These are phyloP conservation scores for Pterostichus niger DNA, from an alignment of 2,888 invertebrate genomes.

Conservation along the genomic window DNA sequence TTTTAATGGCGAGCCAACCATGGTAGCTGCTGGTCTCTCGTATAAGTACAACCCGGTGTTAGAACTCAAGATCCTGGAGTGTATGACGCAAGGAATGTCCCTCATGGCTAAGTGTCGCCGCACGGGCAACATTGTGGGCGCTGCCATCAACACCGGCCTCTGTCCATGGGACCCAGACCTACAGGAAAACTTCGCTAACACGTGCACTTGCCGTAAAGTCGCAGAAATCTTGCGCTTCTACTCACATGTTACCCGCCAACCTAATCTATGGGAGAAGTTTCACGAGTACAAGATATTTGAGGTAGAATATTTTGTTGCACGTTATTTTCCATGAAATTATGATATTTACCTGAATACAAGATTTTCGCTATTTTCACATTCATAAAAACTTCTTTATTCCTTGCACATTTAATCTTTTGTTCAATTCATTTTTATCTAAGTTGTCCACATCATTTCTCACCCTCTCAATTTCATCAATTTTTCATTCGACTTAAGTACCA, in stretches of 20 bases:
- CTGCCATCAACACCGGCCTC: constrained; percentile 77
- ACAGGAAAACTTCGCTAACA: constrained; percentile 79
- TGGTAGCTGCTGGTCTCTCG: constrained; percentile 77
- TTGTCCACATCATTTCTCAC: no score
- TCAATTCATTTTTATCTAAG: no score
- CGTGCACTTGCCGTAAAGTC: constrained; percentile 75
- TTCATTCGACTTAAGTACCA: no score
- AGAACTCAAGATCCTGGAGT: constrained; percentile 76
- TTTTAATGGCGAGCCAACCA: constrained; percentile 80
- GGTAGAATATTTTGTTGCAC: constrained; percentile 72
- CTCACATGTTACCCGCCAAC: constrained; percentile 78
- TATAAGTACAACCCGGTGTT: constrained; percentile 75
- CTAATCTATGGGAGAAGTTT: constrained; percentile 78
- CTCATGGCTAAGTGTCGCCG: constrained; percentile 76
- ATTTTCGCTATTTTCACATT: no score
- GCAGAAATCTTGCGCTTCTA: constrained; percentile 78
- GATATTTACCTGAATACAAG: no score
- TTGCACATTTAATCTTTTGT: no score
- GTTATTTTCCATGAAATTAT: no score
- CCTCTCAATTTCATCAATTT: no score
- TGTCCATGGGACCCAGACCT: constrained; percentile 79
- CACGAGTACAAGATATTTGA: constrained; percentile 78
- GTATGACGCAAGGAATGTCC: constrained; percentile 74
- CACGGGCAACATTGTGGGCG: constrained; percentile 76
- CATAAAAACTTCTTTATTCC: no score